phyloP scores from a whole-genome alignment of 2,113 vertebrate genomes.

The Zosterops japonicus region DNA sequence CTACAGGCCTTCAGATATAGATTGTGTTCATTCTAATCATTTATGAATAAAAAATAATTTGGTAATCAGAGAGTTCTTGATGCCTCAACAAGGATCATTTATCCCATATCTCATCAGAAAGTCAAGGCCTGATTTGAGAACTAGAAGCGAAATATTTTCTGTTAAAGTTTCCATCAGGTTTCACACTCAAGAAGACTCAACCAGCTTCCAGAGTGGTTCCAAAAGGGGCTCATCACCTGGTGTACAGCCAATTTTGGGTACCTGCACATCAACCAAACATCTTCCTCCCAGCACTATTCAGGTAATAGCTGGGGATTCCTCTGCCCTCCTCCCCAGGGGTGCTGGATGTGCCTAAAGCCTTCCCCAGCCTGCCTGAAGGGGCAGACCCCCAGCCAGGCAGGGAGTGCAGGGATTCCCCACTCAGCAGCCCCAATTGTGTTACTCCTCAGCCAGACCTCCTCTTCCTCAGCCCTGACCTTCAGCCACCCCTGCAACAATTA shows the following conservation, averaged over 20 bases:
- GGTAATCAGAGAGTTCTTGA: background rate
- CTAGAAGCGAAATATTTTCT: background rate
- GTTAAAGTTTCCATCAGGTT: background rate
- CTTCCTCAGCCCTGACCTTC: background rate
- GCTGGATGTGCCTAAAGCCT: background rate
- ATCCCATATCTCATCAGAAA: background rate
- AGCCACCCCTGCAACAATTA: background rate
- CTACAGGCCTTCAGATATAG: background rate
- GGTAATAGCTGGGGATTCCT: background rate
- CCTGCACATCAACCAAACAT: background rate
- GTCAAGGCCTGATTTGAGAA: background rate
- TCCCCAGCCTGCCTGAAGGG: background rate
- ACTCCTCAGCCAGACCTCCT: background rate
- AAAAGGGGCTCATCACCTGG: background rate
- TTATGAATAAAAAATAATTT: background rate
- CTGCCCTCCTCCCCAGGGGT: background rate
- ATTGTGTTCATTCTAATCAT: background rate
- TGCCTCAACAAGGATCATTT: background rate
- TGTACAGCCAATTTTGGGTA: fast-evolving
- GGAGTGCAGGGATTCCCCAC: background rate
- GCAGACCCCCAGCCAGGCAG: background rate
- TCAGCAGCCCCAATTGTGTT: background rate
- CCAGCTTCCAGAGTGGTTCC: background rate
- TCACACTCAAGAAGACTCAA: background rate
- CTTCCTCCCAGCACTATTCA: background rate